These are phyloP conservation scores for Abrostola triplasia DNA, from an alignment of 2,888 invertebrate genomes.

Conservation along the genomic window DNA sequence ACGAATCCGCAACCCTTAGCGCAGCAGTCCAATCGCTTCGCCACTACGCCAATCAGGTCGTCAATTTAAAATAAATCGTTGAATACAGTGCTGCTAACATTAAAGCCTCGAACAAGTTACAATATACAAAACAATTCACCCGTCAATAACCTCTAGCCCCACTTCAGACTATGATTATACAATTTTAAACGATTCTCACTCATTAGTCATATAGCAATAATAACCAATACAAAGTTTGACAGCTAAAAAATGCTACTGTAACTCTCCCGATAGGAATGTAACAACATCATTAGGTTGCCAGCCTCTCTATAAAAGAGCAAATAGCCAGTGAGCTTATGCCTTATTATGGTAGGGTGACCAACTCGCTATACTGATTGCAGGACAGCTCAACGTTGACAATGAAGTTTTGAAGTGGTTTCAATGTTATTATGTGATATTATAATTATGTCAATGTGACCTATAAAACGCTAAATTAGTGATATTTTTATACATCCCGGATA, in stretches of 20 bases:
- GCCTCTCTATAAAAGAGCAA: constrained; percentile 74
- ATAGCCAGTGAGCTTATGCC: constrained; percentile 78
- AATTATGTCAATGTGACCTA: too few species aligned
- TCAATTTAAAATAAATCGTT: too few species aligned
- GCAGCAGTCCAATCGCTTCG: too few species aligned
- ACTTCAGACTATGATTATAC: constrained; percentile 9
- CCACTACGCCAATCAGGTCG: too few species aligned
- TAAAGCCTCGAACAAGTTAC: too few species aligned
- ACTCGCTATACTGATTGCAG: not conserved
- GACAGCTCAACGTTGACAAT: too few species aligned
- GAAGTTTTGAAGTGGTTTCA: too few species aligned
- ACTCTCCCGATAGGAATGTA: constrained; percentile 52
- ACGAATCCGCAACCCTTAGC: too few species aligned
- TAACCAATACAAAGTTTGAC: constrained; percentile 65
- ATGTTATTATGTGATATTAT: too few species aligned
- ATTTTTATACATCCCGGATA: too few species aligned
- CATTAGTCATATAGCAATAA: constrained; percentile 38
- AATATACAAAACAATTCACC: not conserved
- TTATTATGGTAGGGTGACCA: constrained; percentile 70
- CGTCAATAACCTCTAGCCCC: not conserved
- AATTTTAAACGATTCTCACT: constrained; percentile 5
- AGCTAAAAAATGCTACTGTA: constrained; percentile 81
- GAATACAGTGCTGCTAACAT: too few species aligned
- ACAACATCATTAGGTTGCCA: constrained; percentile 79
- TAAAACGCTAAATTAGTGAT: too few species aligned